Evolutionary conservation across 2,113 vertebrate species (phyloP), one percentile per base, ranked within the genome.

Genomic region (Pagrus major): DNA sequence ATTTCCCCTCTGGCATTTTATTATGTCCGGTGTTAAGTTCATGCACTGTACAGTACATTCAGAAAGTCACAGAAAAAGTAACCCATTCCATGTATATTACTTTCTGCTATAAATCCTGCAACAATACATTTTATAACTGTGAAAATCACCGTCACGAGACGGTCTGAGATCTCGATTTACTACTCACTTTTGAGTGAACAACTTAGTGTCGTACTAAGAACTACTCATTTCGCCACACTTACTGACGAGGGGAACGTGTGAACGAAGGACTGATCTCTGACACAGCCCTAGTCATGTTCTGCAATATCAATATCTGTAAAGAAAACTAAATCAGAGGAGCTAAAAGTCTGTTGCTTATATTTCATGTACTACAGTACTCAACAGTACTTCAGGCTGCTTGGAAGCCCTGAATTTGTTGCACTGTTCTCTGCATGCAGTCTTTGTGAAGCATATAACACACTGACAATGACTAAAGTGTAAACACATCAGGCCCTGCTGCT

Each of bases 401-500:
- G 16, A 51, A 20, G 16, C 20, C 46, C 14, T 47, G 11, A 29
- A 41, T 71, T 37, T 69, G n/a, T 37, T 37, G 25, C 12, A 11
- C 4, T 16, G 18, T 11, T 59, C 9, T 76, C 27, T 46, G 51
- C 18, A 42, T 46, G 18, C 6, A 59, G 21, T 60, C 51, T 58
- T 72, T 54, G 37, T 65, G 9, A 64, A 49, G 37, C 44, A 49
- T n/a, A 33, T 11, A 25, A 56, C 41, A 71, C 25, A 4, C 12
- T 15, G 20, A 27, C 20, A 67, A 44, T 55, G 41, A 70, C 67
- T 25, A 52, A 63, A 74, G 49, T 47, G 56, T 46, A 72, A 65
- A 86, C 67, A 70, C 41, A 78, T 25, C 31, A 39, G 29, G 56
- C 5, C 52, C 16, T 80, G 23, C 67, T 86, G 76, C 64, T 69